These are phyloP conservation scores for Diuraphis noxia DNA, from an alignment of 1,140 invertebrate species.

Conservation along the genomic window DNA sequence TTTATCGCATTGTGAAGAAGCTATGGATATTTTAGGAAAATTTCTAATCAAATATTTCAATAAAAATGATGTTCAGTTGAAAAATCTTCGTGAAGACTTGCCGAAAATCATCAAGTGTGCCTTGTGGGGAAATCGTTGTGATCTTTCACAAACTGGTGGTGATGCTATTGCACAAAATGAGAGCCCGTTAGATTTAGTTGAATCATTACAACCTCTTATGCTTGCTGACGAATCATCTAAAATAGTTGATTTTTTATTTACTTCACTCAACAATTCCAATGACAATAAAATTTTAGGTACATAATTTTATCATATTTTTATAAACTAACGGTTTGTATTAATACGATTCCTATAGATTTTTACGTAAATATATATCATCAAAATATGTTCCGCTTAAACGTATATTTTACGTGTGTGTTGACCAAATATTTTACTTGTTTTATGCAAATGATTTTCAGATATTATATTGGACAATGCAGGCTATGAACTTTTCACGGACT, in stretches of 20 bases:
- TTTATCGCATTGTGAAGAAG: conserved; percentile 61
- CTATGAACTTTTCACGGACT: conserved; percentile 89
- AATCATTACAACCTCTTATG: conserved; percentile 70
- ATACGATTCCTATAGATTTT: not conserved
- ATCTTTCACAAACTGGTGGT: conserved; percentile 84
- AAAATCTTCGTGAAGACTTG: conserved; percentile 25
- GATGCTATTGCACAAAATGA: conserved; percentile 63
- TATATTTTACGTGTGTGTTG: not conserved
- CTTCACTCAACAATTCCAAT: conserved; percentile 59
- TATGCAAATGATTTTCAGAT: conserved; percentile 63
- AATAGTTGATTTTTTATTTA: conserved; percentile 62
- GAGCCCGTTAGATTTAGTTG: conserved; percentile 69
- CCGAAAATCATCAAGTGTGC: conserved; percentile 55
- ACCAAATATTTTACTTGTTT: not conserved
- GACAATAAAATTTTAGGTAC: conserved; percentile 59
- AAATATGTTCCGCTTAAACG: not conserved
- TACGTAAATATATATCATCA: not conserved
- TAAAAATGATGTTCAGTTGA: conserved; percentile 14
- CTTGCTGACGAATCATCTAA: conserved; percentile 69
- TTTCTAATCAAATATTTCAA: conserved; percentile 52
- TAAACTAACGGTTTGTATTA: not conserved
- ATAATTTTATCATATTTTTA: not conserved
- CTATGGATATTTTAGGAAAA: conserved; percentile 43
- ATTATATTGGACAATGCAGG: conserved; percentile 92
- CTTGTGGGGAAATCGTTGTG: conserved; percentile 68